A percentile compares a stretch with the other conserved stretches of the same genome.
phyloP scores from a whole-genome alignment of 2,113 vertebrate species.

The Cavia porcellus region DNA sequence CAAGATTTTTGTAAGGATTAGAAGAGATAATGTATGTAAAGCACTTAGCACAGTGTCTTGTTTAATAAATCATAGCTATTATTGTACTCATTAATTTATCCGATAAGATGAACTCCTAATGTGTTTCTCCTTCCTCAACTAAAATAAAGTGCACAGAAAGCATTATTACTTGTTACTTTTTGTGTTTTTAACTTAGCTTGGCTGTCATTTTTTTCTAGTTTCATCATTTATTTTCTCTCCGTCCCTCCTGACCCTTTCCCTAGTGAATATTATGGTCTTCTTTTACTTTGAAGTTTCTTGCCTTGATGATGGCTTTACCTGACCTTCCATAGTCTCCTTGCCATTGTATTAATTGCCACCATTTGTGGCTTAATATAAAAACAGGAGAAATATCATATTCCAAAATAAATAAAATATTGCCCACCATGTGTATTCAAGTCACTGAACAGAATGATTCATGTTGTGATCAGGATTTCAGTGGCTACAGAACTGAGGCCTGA shows the following conservation, averaged over 20 bases:
- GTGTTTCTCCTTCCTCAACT: conserved; percentile 50
- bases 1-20: conserved; percentile 59
- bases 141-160: conserved; percentile 15
- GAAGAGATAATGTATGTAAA: conserved; percentile 49
- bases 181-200: background rate
- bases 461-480: conserved; percentile 28
- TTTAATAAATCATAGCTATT: conserved; percentile 72
- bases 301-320: background rate
- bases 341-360: background rate
- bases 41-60: conserved; percentile 58
- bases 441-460: conserved; percentile 2
- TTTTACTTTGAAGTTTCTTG: background rate
- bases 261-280: background rate
- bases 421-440: conserved; percentile 32
- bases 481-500: background rate
- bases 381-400: background rate
- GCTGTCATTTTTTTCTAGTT: background rate
- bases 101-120: conserved; percentile 57
- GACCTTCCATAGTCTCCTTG: background rate
- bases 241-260: background rate
- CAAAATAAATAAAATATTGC: conserved; percentile 13
- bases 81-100: conserved; percentile 63
- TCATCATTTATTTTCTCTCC: background rate
- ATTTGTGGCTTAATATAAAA: background rate
- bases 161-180: background rate